Evolutionary conservation across 2,113 vertebrate species (phyloP).

Genomic region (Corvus hawaiiensis): DNA sequence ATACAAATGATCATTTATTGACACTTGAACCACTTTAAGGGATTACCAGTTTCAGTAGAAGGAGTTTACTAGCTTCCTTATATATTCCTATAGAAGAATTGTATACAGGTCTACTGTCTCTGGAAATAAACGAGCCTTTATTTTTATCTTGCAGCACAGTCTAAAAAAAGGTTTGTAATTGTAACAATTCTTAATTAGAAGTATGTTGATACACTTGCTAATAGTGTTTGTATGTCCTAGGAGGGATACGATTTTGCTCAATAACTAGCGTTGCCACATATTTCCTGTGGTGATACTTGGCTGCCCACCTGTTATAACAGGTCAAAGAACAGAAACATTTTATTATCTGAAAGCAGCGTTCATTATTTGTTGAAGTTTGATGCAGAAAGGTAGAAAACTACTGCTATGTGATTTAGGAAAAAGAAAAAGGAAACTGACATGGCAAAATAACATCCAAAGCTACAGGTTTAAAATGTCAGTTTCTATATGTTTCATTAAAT

Average conservation of each 20-base stretch:
- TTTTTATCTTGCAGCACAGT: not conserved
- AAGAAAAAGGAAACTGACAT: not conserved
- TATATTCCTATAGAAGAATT: not conserved
- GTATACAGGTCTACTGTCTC: not conserved
- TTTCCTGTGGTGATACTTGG: not conserved
- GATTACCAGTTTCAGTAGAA: not conserved
- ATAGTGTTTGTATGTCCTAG: not conserved
- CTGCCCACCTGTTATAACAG: not conserved
- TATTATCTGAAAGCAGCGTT: not conserved
- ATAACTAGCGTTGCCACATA: rapidly evolving
- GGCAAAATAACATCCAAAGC: constrained; percentile 17
- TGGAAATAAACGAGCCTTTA: not conserved
- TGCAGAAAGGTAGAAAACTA: constrained; percentile 13
- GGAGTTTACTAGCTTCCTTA: not conserved
- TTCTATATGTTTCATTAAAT: constrained; percentile 61
- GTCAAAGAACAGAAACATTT: not conserved
- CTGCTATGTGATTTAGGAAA: not conserved
- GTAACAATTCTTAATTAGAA: not conserved
- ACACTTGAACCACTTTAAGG: not conserved
- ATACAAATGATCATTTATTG: not conserved
- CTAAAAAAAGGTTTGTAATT: not conserved
- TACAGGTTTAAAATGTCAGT: constrained; percentile 26
- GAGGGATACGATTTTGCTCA: not conserved
- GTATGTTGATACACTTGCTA: not conserved
- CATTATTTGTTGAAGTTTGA: constrained; percentile 14